Base-by-base conservation (phyloP, 2,797 vertebrate genomes). In the Apodemus agrarius region DNA sequence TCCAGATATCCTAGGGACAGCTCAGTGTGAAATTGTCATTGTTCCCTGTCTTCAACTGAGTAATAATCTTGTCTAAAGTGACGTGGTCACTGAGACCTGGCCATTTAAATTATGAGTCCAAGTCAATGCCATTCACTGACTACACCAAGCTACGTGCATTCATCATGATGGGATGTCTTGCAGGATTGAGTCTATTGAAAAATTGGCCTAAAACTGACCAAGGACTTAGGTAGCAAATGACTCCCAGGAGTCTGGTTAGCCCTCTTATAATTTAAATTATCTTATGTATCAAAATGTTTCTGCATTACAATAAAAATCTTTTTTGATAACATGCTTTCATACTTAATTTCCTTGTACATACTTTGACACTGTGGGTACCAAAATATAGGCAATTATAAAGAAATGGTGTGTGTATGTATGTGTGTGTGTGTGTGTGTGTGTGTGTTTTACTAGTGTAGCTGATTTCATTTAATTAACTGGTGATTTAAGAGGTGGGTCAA, bases 191-290 rank as follows among this genome's bases (percentile, higher is more conserved):
- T 80, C 11, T 78, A 0, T 13, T 9, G 86, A n/a, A 90, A 94
- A 79, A 82, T 6, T 54, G 59, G n/a, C 37, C 31, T 6, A 21
- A 81, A 94, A 65, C 54, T 84, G 84, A 95, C 3, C n/a, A 84
- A 74, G 22, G n/a, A 59, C 5, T 72, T 85, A 75, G 12, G 2
- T 24, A 89, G 57, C 78, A 83, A 52, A 37, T 61, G 57, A 65
- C 37, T 76, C 46, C 31, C 65, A 34, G 17, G 21, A 78, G 76
- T n/a, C 72, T 85, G 16, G 24, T 31, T 80, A 72, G 24, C 92
- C 76, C 37, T 43, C 46, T 67, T 61, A 89, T 90, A 88, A 88
- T 84, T 54, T 85, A 63, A 95, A 79, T 84, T 79, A 63, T 52
- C 52, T 86, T 88, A 46, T 21, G 76, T 72, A 75, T 54, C 40